Percentiles rank a stretch among this genome's conserved stretches.
Evolutionary conservation across 2,113 vertebrate genomes (phyloP).

Genomic region (Paracanthobrama guichenoti): DNA sequence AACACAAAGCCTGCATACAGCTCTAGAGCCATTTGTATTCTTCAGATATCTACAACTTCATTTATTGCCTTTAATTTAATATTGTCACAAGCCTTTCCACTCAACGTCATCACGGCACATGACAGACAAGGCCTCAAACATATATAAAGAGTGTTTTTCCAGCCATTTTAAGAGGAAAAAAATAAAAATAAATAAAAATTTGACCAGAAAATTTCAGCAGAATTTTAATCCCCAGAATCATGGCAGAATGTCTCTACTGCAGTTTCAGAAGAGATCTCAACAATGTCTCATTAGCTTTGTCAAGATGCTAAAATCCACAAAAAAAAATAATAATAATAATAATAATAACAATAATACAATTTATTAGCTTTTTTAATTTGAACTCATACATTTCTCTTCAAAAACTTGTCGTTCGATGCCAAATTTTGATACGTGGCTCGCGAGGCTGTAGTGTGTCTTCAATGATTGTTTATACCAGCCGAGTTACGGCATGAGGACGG

Average conservation of each 20-base stretch:
- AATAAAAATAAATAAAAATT: no score
- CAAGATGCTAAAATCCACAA: neutral
- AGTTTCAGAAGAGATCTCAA: neutral
- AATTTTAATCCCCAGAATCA: neutral
- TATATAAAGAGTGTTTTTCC: neutral
- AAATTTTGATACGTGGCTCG: no score
- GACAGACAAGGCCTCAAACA: slow-evolving; percentile 1
- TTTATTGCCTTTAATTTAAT: slow-evolving; percentile 54
- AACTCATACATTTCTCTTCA: neutral
- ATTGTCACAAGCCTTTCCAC: slow-evolving; percentile 41
- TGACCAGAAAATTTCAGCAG: no score
- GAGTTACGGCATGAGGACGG: no score
- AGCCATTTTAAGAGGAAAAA: neutral
- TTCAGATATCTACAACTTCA: slow-evolving; percentile 37
- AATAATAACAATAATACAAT: no score
- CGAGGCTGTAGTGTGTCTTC: no score
- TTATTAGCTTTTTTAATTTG: neutral
- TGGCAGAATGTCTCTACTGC: neutral
- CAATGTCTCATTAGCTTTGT: neutral
- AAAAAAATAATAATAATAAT: neutral
- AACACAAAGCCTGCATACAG: slow-evolving; percentile 26
- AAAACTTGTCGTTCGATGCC: neutral
- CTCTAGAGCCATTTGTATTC: slow-evolving; percentile 34
- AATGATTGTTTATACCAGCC: no score
- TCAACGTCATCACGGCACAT: slow-evolving; percentile 36